A percentile compares a stretch with the other conserved stretches of the same genome.
Conservation (phyloP, 2,888 invertebrate genomes). For the Cheilosia impressa region DNA sequence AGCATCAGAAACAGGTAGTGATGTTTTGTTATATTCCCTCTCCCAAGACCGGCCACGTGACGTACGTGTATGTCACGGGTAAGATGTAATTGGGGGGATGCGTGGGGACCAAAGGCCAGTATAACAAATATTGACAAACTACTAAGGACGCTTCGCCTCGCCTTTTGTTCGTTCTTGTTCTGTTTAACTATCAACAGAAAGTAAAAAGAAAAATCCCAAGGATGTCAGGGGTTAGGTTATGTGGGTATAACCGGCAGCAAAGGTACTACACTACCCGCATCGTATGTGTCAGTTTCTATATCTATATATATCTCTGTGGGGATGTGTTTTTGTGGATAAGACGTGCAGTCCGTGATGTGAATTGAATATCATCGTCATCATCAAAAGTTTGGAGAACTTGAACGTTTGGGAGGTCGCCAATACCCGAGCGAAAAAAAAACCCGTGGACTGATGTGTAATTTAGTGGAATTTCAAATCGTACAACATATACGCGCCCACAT, state of each 20-base stretch:
- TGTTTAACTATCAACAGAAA: slow-evolving; percentile 44
- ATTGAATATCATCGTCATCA: slow-evolving; percentile 63
- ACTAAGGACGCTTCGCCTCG: slow-evolving; percentile 49
- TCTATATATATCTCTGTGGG: slow-evolving; percentile 18
- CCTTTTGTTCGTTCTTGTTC: slow-evolving; percentile 56
- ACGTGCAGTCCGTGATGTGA: slow-evolving; percentile 73
- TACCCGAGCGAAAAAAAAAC: slow-evolving; percentile 10
- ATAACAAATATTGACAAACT: slow-evolving; percentile 74
- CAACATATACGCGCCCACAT: slow-evolving; percentile 60
- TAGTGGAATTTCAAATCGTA: slow-evolving; percentile 70
- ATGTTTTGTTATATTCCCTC: slow-evolving; percentile 33
- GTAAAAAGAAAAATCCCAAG: slow-evolving; percentile 55
- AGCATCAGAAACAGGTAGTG: slow-evolving; percentile 62
- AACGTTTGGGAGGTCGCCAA: slow-evolving; percentile 44
- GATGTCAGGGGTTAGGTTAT: slow-evolving; percentile 66
- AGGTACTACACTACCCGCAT: slow-evolving; percentile 54
- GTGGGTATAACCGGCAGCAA: slow-evolving; percentile 37
- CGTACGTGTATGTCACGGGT: slow-evolving; percentile 44
- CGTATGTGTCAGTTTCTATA: slow-evolving; percentile 42
- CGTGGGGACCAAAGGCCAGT: slow-evolving; percentile 40
- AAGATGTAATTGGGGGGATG: slow-evolving; percentile 9
- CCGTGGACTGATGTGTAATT: slow-evolving; percentile 58
- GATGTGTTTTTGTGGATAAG: slow-evolving; percentile 50
- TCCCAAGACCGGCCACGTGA: slow-evolving; percentile 18
- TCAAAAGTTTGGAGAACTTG: slow-evolving; percentile 62